These are phyloP conservation scores for Chaetophractus vellerosus DNA, from an alignment of 2,797 vertebrate genomes.

Conservation along the genomic window DNA sequence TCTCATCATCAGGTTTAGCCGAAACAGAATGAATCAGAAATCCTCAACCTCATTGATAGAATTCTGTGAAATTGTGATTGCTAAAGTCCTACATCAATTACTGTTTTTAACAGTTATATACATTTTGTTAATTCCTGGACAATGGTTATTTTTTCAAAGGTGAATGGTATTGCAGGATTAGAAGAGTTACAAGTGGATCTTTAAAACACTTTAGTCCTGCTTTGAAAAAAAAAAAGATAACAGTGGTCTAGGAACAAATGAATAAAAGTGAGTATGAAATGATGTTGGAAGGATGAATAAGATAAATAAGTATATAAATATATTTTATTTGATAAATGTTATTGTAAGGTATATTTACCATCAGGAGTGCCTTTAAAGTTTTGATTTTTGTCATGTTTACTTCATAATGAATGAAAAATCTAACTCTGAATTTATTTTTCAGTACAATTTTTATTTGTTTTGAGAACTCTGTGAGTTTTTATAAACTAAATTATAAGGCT, in stretches of 20 bases:
- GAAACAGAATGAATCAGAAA: not conserved
- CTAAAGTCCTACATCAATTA: not conserved
- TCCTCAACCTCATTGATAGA: not conserved
- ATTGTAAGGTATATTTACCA: not conserved
- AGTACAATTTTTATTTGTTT: not conserved
- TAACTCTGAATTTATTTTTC: not conserved
- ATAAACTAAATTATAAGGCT: not conserved
- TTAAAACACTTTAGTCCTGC: not conserved
- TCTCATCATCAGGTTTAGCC: not conserved
- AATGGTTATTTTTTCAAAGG: not conserved
- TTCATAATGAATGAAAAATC: not conserved
- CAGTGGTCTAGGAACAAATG: not conserved
- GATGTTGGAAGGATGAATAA: slow-evolving; percentile 2
- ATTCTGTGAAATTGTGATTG: not conserved
- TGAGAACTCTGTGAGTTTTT: slow-evolving; percentile 39
- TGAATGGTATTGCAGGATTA: not conserved
- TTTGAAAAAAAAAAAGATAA: not conserved
- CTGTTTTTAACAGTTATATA: too few species aligned
- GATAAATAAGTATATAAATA: not conserved
- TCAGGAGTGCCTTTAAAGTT: not conserved
- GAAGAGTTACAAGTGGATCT: not conserved
- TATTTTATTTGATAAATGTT: not conserved
- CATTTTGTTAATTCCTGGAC: not conserved
- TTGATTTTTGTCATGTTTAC: not conserved
- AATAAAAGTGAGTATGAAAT: slow-evolving; percentile 27